Percentiles rank a stretch among this genome's conserved stretches.
Conservation (phyloP, 2,113 vertebrate species). For the Etia nguti region DNA sequence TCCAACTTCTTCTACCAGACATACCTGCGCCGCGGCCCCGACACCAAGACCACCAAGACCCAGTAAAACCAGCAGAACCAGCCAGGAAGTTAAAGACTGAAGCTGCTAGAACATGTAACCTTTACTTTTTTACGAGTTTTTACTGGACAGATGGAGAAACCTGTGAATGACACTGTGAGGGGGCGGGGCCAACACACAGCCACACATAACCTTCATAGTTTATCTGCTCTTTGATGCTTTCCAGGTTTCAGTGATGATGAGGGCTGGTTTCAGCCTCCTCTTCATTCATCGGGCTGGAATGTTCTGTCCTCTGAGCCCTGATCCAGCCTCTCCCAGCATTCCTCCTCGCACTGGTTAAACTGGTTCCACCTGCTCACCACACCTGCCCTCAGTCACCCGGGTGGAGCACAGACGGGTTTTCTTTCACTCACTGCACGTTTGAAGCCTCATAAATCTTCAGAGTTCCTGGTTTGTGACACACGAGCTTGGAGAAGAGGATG, state of each 20-base stretch:
- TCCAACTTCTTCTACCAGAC: conserved; percentile 75
- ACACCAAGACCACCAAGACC: background rate
- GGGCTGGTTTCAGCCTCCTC: background rate
- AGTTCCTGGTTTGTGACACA: background rate
- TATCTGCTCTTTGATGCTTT: background rate
- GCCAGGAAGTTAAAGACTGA: background rate
- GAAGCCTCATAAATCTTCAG: background rate
- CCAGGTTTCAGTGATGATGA: background rate
- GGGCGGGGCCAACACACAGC: background rate
- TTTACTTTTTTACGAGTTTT: background rate
- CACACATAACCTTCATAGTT: background rate
- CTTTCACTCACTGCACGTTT: background rate
- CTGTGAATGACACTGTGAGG: background rate
- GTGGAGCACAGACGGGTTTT: background rate
- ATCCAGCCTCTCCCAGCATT: background rate
- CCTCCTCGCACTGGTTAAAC: background rate
- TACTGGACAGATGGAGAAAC: background rate
- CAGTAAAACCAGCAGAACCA: background rate
- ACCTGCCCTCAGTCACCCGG: background rate
- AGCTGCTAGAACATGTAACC: background rate
- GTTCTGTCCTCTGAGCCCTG: background rate
- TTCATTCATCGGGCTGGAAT: background rate
- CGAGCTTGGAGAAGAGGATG: background rate
- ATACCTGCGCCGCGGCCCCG: conserved; percentile 56
- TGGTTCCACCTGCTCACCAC: background rate